phyloP scores from a whole-genome alignment of 2,797 vertebrate genomes.

The Gymnocypris eckloni region DNA sequence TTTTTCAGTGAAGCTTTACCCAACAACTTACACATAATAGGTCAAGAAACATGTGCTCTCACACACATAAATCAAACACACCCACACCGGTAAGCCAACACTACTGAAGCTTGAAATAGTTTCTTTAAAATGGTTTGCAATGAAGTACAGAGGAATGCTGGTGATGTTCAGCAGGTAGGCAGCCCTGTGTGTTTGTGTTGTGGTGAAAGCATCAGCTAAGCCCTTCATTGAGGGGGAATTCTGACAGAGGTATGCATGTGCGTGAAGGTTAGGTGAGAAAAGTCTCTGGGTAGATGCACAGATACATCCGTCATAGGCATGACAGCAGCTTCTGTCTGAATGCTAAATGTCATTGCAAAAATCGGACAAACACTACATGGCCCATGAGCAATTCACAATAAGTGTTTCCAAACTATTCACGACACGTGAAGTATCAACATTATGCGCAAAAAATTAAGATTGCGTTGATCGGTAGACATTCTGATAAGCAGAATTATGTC shows the following conservation, averaged over 20 bases:
- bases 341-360: background rate
- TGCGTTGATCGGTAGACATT: background rate
- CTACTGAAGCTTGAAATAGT: conserved; percentile 42
- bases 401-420: background rate
- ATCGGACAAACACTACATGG: conserved; percentile 13
- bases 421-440: background rate
- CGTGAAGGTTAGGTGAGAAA: conserved; percentile 41
- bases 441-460: background rate
- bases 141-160: conserved; percentile 50
- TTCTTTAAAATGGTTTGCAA: conserved; percentile 51
- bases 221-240: conserved; percentile 27
- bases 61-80: conserved; percentile 35
- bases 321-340: conserved; percentile 31
- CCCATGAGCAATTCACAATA: background rate
- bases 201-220: conserved; percentile 1
- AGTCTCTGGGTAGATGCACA: conserved; percentile 17
- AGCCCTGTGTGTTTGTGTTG: conserved; percentile 33
- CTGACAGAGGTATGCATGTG: conserved; percentile 29
- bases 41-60: conserved; percentile 25
- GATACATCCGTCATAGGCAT: conserved; percentile 30
- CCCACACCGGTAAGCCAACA: conserved; percentile 42
- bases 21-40: conserved; percentile 33
- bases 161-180: conserved; percentile 35
- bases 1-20: conserved; percentile 37
- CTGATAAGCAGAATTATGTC: too few relatives aligned